These are phyloP conservation scores for Aleiodes sp. DNA, from an alignment of 1,140 invertebrate species.

Conservation along the genomic window DNA sequence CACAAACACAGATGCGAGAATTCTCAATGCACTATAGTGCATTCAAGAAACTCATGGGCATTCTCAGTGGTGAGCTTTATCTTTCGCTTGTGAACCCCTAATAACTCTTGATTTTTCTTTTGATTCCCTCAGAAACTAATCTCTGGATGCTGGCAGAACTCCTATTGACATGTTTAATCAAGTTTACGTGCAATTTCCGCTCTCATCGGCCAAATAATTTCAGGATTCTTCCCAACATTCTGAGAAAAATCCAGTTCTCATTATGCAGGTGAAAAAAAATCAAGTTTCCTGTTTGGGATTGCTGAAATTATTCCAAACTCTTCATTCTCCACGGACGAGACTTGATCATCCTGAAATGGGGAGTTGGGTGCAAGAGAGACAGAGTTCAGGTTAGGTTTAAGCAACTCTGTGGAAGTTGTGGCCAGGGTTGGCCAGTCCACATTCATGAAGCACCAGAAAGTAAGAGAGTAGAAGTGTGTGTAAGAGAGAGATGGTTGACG, in stretches of 20 bases:
- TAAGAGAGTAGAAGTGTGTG: background rate
- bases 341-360: conserved; percentile 47
- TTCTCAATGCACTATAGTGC: background rate
- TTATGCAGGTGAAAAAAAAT: background rate
- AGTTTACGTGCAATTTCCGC: no score
- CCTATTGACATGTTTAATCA: background rate
- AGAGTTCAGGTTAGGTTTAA: conserved; percentile 63
- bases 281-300: background rate
- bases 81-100: conserved; percentile 46
- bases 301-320: background rate
- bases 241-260: no score
- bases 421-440: conserved; percentile 58
- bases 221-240: no score
- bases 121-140: conserved; percentile 19
- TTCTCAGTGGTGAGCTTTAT: conserved; percentile 35
- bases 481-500: no score
- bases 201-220: no score
- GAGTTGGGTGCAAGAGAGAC: no score
- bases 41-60: conserved; percentile 5
- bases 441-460: background rate
- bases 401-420: conserved; percentile 66
- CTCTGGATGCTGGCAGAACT: background rate
- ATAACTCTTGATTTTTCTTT: conserved; percentile 55
- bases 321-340: conserved; percentile 41
- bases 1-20: background rate